Evolutionary conservation across 2,797 vertebrate genomes (phyloP), one percentile per base, ranked within the genome.

Genomic region (Dallia pectoralis): DNA sequence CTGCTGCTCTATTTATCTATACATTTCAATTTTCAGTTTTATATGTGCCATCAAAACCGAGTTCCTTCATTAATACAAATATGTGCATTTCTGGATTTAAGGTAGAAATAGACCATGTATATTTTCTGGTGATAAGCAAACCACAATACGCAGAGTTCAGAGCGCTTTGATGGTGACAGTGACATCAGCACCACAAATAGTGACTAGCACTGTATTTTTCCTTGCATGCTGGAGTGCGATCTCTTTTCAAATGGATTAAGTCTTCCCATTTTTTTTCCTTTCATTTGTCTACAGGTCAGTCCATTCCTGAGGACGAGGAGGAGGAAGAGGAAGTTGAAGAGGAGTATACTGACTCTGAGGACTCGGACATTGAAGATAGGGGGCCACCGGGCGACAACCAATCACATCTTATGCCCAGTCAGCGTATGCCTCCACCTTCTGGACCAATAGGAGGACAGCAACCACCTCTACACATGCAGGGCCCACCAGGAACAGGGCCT

Each of bases 321-420:
- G 97, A 97, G 22, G 90, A 91, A 33, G 96, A 97, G 76, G 95
- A 97, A 0, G 95, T 95, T 0, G 97, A 98, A 69, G 96, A 96
- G 0, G 96, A 97, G 70, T 93, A 94, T 82, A 95, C 96, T 7
- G 96, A 98, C 66, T 91, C 95, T 0, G 95, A 95, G 4, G 78
- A 79, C 48, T 94, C 93, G 0, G 93, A 93, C 84, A 84, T 87
- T 0, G 94, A 94, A 69, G 95, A 96, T 62, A 90, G 94, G 33
- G 86, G 91, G 4, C 92, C 93, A 1, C 82, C 92, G 1, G 87
- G 89, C 1, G 96, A 93, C 27, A 76, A 25, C 70, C 91, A 86
- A 66, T 15, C 91, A 0, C 82, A 79, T 48, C 75, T 87, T 0
- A 70, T 93, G 75, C 5, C 81, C 56, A 82, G 59, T 72, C 85